These are phyloP conservation scores for Trachelus troglodyta DNA, from an alignment of 2,888 invertebrate genomes.

Conservation along the genomic window DNA sequence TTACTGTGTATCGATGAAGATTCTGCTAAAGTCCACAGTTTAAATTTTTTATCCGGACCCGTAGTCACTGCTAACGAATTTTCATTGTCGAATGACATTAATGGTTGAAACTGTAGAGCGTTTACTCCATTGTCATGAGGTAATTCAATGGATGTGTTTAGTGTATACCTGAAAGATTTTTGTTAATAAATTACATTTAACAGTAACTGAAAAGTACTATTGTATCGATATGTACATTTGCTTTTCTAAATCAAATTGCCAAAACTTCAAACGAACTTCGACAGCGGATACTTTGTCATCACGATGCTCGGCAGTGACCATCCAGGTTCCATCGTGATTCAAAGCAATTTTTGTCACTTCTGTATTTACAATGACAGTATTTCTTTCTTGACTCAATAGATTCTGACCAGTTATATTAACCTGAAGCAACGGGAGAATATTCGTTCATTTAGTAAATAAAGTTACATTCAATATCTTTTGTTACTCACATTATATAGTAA, in stretches of 20 bases:
- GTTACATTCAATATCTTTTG: neutral
- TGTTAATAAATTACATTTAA: neutral
- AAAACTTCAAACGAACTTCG: slow-evolving; percentile 81
- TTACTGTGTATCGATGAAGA: slow-evolving; percentile 70
- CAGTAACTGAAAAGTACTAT: neutral
- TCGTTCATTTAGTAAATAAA: slow-evolving; percentile 15
- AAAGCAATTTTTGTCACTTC: slow-evolving; percentile 77
- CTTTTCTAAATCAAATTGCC: slow-evolving; percentile 72
- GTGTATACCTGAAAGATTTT: slow-evolving; percentile 69
- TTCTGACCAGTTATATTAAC: slow-evolving; percentile 80
- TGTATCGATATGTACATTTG: slow-evolving; percentile 69
- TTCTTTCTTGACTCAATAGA: slow-evolving; percentile 74
- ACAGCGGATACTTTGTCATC: slow-evolving; percentile 71
- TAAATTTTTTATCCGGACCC: slow-evolving; percentile 77
- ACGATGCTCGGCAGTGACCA: slow-evolving; percentile 77
- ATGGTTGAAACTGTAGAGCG: slow-evolving; percentile 73
- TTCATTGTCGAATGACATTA: slow-evolving; percentile 52
- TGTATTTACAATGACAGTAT: slow-evolving; percentile 72
- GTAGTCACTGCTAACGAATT: slow-evolving; percentile 73
- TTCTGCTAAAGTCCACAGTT: slow-evolving; percentile 76
- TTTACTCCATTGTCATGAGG: slow-evolving; percentile 76
- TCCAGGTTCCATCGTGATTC: slow-evolving; percentile 76
- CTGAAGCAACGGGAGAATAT: slow-evolving; percentile 59
- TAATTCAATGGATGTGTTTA: slow-evolving; percentile 80
- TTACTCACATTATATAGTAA: slow-evolving; percentile 78